Conservation (phyloP, 2,888 invertebrate species). For the Melinaea menophilus region DNA sequence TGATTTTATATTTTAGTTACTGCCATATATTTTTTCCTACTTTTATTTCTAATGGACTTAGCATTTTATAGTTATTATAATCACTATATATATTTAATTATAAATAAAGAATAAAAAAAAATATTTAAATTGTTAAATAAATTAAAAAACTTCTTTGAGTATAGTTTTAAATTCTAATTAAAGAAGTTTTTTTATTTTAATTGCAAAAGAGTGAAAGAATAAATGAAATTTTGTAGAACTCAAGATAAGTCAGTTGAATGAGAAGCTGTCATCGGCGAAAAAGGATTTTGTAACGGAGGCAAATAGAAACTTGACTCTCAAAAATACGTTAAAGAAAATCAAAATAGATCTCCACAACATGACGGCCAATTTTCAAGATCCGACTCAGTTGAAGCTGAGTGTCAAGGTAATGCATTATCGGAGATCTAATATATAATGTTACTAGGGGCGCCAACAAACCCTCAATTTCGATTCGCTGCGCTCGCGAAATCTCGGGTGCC, state of each 20-base stretch:
- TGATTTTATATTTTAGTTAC: slow-evolving; percentile 15
- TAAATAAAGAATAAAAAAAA: too few species aligned
- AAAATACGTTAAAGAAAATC: slow-evolving; percentile 83
- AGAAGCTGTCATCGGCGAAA: slow-evolving; percentile 85
- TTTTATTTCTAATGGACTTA: too few species aligned
- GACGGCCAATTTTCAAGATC: slow-evolving; percentile 87
- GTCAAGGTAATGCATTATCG: slow-evolving; percentile 62
- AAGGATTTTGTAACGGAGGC: slow-evolving; percentile 83
- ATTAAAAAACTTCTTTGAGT: too few species aligned
- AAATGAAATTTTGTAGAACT: slow-evolving; percentile 75
- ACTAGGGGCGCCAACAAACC: too few species aligned
- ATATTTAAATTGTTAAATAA: too few species aligned
- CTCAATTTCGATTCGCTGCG: too few species aligned
- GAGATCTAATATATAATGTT: background rate
- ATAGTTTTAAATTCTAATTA: too few species aligned
- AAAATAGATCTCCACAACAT: slow-evolving; percentile 89
- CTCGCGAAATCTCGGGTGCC: too few species aligned
- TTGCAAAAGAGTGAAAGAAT: background rate
- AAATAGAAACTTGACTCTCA: slow-evolving; percentile 77
- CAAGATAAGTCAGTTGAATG: slow-evolving; percentile 85
- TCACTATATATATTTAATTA: too few species aligned
- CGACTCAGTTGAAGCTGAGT: slow-evolving; percentile 77
- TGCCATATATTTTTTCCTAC: too few species aligned
- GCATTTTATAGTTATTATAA: too few species aligned
- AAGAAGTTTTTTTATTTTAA: too few species aligned